Percentiles rank a stretch among this genome's conserved stretches.
Conservation (phyloP, 2,888 invertebrate genomes). For the Melikaiella ostensackeni region DNA sequence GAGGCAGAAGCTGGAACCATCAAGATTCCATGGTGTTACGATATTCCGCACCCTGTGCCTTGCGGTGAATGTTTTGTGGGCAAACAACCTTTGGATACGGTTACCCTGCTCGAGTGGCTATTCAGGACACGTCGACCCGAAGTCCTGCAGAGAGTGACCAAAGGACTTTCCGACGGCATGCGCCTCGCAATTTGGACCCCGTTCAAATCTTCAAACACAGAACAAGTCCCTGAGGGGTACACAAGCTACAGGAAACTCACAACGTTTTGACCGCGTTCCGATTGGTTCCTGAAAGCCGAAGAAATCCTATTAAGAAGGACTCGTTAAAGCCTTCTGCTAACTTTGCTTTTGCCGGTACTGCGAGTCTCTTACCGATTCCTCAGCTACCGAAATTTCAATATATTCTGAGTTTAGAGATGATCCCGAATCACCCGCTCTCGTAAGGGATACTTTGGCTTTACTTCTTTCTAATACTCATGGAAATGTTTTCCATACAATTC, state of each 20-base stretch:
- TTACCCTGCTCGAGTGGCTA: constrained; percentile 59
- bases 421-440: constrained; percentile 47
- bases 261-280: constrained; percentile 58
- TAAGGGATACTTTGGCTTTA: constrained; percentile 57
- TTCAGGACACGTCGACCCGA: constrained; percentile 50
- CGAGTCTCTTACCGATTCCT: neutral
- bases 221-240: constrained; percentile 27
- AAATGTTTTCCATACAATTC: constrained; percentile 15
- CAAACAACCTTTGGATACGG: constrained; percentile 66
- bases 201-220: constrained; percentile 35
- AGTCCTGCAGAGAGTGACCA: constrained; percentile 14
- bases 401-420: constrained; percentile 20
- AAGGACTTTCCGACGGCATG: constrained; percentile 47
- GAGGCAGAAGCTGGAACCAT: constrained; percentile 13
- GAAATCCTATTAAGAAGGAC: constrained; percentile 59
- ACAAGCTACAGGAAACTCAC: constrained; percentile 48
- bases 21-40: constrained; percentile 24
- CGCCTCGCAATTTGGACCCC: constrained; percentile 36
- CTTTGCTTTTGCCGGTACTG: constrained; percentile 33
- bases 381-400: constrained; percentile 37
- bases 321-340: constrained; percentile 57
- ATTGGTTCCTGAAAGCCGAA: constrained; percentile 46
- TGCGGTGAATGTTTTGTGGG: constrained; percentile 62
- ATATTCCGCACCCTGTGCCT: constrained; percentile 15
- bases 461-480: constrained; percentile 42